Percentiles rank a stretch among this genome's conserved stretches.
phyloP scores from a whole-genome alignment of 2,113 vertebrate genomes.

The Xenopus laevis region DNA sequence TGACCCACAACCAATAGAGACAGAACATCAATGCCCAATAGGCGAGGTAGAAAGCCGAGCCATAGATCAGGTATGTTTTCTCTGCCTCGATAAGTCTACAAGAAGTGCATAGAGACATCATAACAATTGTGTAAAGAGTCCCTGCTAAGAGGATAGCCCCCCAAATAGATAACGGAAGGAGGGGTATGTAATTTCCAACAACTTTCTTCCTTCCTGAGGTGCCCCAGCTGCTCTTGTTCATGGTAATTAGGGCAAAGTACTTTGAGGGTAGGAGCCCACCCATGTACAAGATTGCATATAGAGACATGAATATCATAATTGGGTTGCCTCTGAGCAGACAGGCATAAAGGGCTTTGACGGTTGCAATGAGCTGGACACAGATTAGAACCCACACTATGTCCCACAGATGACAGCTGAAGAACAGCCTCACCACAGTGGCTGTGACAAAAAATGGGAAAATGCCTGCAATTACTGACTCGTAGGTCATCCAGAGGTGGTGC shows the following conservation, averaged over 20 bases:
- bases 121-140: conserved; percentile 65
- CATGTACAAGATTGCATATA: conserved; percentile 86
- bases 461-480: conserved; percentile 84
- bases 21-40: conserved; percentile 78
- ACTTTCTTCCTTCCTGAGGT: conserved; percentile 80
- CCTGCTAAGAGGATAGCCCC: conserved; percentile 69
- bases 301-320: conserved; percentile 83
- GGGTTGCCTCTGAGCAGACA: conserved; percentile 68
- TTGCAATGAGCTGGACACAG: conserved; percentile 83
- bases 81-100: conserved; percentile 53
- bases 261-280: conserved; percentile 83
- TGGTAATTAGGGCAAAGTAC: conserved; percentile 84
- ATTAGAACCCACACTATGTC: conserved; percentile 85
- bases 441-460: conserved; percentile 89
- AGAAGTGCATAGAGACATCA: background rate
- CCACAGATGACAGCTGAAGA: conserved; percentile 78
- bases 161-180: conserved; percentile 81
- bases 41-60: conserved; percentile 60
- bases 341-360: conserved; percentile 78
- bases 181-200: conserved; percentile 81
- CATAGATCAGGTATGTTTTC: conserved; percentile 66
- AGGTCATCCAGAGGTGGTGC: conserved; percentile 89
- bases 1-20: conserved; percentile 76
- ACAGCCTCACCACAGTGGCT: conserved; percentile 79
- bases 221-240: conserved; percentile 88